Percentiles rank a stretch among this genome's conserved stretches.
Conservation (phyloP, 2,797 vertebrate genomes). For the Tinamus major region DNA sequence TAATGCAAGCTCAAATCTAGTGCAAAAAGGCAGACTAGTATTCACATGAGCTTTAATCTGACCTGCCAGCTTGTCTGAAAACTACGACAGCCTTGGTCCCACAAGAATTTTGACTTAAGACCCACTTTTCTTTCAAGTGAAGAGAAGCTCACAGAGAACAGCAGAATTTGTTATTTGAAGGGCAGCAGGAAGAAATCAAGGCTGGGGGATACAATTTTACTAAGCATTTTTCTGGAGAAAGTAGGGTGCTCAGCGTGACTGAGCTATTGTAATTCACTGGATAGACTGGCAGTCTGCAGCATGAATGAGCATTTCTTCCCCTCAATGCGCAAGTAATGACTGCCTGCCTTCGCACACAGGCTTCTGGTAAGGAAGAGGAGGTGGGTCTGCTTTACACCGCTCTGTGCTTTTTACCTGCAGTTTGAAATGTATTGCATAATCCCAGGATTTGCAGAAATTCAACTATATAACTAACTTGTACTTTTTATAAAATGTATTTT, state of each 20-base stretch:
- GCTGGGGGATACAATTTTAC: neutral
- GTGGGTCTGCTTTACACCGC: neutral
- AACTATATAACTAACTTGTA: neutral
- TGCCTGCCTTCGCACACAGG: neutral
- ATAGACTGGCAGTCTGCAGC: neutral
- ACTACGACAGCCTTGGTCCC: neutral
- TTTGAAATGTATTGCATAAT: neutral
- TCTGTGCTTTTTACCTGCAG: neutral
- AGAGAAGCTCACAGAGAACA: neutral
- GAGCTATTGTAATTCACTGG: constrained; percentile 27
- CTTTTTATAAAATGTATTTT: neutral
- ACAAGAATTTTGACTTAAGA: constrained; percentile 1
- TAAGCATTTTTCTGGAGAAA: constrained; percentile 27
- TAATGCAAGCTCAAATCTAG: constrained; percentile 14
- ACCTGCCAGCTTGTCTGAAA: constrained; percentile 32
- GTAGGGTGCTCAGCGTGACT: neutral
- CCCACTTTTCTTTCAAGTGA: neutral
- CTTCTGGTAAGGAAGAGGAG: neutral
- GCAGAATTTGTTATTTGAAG: neutral
- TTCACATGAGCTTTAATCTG: constrained; percentile 8
- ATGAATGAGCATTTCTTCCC: constrained; percentile 47
- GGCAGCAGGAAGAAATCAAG: neutral
- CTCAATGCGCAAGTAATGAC: neutral
- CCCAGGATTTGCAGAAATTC: neutral
- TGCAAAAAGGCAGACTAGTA: neutral